Conservation (phyloP, 2,888 invertebrate genomes). For the Vesta saturnalis region DNA sequence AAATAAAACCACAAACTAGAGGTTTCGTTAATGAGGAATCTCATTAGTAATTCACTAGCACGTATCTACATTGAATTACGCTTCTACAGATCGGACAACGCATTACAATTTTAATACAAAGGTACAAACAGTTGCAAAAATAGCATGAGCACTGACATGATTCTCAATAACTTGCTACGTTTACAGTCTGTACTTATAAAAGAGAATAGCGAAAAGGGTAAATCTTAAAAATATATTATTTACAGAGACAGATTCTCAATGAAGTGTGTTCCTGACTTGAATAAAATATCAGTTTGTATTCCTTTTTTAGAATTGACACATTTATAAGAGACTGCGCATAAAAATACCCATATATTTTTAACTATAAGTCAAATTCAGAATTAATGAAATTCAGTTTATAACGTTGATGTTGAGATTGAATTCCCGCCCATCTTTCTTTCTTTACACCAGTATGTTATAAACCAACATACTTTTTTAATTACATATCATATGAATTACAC, state of each 20-base stretch:
- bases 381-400: neutral
- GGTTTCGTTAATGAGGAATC: conserved; percentile 22
- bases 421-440: too few relatives aligned
- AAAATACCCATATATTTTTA: conserved; percentile 1
- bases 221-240: conserved; percentile 16
- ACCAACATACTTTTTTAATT: neutral
- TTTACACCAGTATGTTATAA: neutral
- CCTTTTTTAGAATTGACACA: conserved; percentile 11
- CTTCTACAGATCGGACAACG: neutral
- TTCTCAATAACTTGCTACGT: conserved; percentile 16
- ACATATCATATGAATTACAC: neutral
- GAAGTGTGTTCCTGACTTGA: conserved; percentile 18
- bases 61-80: neutral
- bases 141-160: conserved; percentile 9
- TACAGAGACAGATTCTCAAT: conserved; percentile 17
- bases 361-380: neutral
- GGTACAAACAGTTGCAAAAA: conserved; percentile 10
- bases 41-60: conserved; percentile 26
- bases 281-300: conserved; percentile 15
- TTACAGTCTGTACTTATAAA: conserved; percentile 21
- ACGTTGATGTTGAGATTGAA: too few relatives aligned
- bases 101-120: conserved; percentile 15
- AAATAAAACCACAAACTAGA: conserved; percentile 6
- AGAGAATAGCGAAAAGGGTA: conserved; percentile 12
- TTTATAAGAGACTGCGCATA: neutral